Conservation (phyloP, 2,797 vertebrate species). For the Pipistrellus pipistrellus region DNA sequence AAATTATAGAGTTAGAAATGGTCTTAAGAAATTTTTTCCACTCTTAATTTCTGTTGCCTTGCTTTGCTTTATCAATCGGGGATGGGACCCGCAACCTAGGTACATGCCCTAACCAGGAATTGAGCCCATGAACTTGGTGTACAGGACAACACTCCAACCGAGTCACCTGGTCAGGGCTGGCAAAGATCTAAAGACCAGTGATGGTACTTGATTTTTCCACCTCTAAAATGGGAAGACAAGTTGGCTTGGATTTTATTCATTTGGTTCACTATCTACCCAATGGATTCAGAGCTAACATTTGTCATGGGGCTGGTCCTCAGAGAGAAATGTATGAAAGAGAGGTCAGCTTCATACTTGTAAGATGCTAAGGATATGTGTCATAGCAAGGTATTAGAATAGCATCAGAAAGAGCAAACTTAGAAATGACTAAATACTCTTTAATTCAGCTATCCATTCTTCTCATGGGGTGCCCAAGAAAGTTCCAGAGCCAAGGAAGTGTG, state of each 20-base stretch:
- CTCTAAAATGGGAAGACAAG: neutral
- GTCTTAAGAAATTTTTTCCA: neutral
- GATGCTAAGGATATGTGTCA: neutral
- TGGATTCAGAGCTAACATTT: neutral
- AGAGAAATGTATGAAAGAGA: neutral
- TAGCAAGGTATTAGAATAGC: neutral
- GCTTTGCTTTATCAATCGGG: neutral
- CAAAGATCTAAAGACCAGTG: neutral
- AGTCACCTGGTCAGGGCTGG: neutral
- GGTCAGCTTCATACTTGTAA: neutral
- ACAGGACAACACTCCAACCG: too few species aligned
- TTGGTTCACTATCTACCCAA: neutral
- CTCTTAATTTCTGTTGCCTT: neutral
- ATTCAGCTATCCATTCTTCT: neutral
- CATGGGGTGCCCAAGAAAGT: neutral
- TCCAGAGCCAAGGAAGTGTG: neutral
- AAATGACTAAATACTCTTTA: neutral
- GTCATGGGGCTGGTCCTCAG: neutral
- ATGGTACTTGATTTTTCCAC: neutral
- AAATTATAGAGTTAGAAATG: neutral
- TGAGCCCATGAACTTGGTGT: too few species aligned
- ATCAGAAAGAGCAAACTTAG: neutral
- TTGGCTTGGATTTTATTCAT: neutral
- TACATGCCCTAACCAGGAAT: too few species aligned
- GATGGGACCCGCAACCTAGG: too few species aligned